phyloP scores from a whole-genome alignment of 1,140 invertebrate genomes.

The Drosophila santomea region DNA sequence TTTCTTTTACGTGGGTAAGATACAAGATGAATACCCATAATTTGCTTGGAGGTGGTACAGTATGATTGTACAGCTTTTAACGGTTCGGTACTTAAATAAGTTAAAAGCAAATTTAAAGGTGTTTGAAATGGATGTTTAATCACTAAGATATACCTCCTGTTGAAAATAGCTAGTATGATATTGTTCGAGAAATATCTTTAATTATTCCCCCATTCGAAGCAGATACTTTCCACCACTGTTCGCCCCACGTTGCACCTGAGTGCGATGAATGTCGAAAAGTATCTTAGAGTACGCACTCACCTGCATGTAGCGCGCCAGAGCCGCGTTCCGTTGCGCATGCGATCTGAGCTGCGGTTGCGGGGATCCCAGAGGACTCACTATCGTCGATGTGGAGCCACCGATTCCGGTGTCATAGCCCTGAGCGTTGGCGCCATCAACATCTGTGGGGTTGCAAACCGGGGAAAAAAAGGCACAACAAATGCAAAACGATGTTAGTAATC shows the following conservation, averaged over 20 bases:
- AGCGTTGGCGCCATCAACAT: constrained; percentile 83
- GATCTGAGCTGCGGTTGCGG: constrained; percentile 82
- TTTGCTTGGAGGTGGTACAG: neutral
- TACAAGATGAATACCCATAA: neutral
- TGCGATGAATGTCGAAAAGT: neutral
- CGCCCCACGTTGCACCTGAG: neutral
- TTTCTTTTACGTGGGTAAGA: neutral
- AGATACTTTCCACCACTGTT: neutral
- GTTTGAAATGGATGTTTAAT: no score
- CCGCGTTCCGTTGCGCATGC: constrained; percentile 79
- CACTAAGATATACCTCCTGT: no score
- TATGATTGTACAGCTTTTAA: neutral
- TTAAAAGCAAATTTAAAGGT: no score
- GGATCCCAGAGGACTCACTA: constrained; percentile 82
- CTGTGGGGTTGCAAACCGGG: constrained; percentile 36
- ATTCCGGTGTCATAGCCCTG: constrained; percentile 84
- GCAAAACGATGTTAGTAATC: constrained; percentile 31
- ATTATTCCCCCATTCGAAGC: no score
- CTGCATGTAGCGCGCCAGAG: constrained; percentile 79
- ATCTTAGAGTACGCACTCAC: constrained; percentile 67
- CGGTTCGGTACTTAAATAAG: no score
- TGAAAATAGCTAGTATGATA: no score
- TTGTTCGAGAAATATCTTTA: no score
- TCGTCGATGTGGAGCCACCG: constrained; percentile 83
- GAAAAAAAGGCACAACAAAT: constrained; percentile 2